These are phyloP conservation scores for Scaptomyza pallida DNA, from an alignment of 1,140 invertebrate species.

Conservation along the genomic window DNA sequence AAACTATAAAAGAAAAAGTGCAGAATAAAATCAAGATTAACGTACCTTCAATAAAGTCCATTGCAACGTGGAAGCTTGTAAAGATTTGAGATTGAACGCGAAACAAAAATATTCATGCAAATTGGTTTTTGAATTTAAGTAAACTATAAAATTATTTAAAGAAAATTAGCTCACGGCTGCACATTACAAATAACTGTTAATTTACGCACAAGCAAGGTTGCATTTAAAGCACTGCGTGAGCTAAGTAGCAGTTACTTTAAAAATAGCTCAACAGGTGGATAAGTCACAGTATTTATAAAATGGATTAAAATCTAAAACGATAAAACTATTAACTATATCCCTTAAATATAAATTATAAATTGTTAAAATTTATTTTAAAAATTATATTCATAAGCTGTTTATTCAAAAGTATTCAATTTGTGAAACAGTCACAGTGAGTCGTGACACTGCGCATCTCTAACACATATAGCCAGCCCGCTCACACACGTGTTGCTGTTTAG, in stretches of 20 bases:
- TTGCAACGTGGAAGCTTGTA: background rate
- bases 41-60: background rate
- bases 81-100: no score
- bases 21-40: background rate
- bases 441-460: conserved; percentile 5
- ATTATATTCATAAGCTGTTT: background rate
- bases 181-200: background rate
- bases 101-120: no score
- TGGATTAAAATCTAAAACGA: no score
- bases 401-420: background rate
- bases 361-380: no score
- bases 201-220: background rate
- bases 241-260: background rate
- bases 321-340: no score
- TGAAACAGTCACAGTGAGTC: background rate
- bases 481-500: conserved; percentile 19
- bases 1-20: background rate
- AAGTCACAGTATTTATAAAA: background rate
- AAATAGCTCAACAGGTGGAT: background rate
- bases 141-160: no score
- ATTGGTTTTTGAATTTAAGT: no score
- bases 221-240: background rate
- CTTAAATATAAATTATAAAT: no score
- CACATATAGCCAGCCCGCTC: background rate
- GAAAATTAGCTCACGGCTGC: no score